Evolutionary conservation across 2,888 invertebrate genomes (phyloP).

Genomic region (Yponomeuta cagnagella): DNA sequence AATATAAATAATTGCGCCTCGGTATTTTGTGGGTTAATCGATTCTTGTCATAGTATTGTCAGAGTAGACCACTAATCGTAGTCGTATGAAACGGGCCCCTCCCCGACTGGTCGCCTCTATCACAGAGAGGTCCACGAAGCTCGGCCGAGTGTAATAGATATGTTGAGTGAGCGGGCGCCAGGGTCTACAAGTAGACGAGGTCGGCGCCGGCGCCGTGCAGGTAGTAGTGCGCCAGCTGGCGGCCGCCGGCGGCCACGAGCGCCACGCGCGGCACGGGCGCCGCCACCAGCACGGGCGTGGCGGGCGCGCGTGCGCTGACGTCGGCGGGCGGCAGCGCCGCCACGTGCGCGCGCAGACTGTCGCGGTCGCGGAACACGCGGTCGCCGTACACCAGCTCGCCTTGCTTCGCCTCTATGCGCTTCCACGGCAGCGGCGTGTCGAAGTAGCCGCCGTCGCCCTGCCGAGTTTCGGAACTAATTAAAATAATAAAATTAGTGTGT

Average conservation of each 20-base stretch:
- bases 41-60: too few species aligned
- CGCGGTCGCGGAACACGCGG: constrained; percentile 41
- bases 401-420: constrained; percentile 27
- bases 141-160: too few species aligned
- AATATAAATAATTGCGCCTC: too few species aligned
- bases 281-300: constrained; percentile 34
- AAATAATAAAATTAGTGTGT: too few species aligned
- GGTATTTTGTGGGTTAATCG: too few species aligned
- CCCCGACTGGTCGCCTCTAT: too few species aligned
- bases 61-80: too few species aligned
- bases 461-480: background rate
- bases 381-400: constrained; percentile 43
- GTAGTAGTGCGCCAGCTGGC: constrained; percentile 49
- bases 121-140: too few species aligned
- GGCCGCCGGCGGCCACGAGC: constrained; percentile 38
- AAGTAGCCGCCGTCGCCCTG: constrained; percentile 69
- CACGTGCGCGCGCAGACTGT: constrained; percentile 36
- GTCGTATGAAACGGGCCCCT: too few species aligned
- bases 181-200: constrained; percentile 44
- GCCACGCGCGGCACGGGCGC: constrained; percentile 35
- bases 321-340: constrained; percentile 30
- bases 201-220: constrained; percentile 37
- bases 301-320: constrained; percentile 17
- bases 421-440: constrained; percentile 49
- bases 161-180: too few species aligned